Conservation (phyloP, 2,888 invertebrate species). For the Stenotaenia linearis region DNA sequence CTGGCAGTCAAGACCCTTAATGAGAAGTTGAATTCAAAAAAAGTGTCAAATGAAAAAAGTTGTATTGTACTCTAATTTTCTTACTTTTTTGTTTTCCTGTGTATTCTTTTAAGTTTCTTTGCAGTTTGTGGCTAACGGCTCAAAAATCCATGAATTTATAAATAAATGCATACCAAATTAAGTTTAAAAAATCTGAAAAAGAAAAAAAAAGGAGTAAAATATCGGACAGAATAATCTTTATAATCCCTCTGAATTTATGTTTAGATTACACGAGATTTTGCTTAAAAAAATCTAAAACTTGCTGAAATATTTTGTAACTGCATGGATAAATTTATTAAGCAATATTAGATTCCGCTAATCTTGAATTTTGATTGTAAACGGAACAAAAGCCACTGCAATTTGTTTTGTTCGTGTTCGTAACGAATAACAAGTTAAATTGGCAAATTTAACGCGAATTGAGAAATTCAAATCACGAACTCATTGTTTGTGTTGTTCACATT, state of each 20-base stretch:
- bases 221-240: neutral
- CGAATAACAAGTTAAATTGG: too few species aligned
- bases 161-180: neutral
- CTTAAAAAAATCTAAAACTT: neutral
- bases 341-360: too few species aligned
- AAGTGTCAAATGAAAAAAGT: neutral
- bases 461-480: too few species aligned
- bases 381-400: too few species aligned
- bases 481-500: too few species aligned
- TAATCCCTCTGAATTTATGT: neutral
- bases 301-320: too few species aligned
- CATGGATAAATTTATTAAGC: too few species aligned
- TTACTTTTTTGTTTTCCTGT: neutral
- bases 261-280: neutral
- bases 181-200: neutral
- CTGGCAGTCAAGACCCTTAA: neutral
- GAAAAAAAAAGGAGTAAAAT: neutral
- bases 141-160: slow-evolving; percentile 8
- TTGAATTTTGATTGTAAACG: too few species aligned
- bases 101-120: neutral
- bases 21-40: neutral
- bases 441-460: too few species aligned
- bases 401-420: too few species aligned
- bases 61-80: neutral
- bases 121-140: neutral